These are phyloP conservation scores for Pygoscelis adeliae DNA, from an alignment of 2,113 vertebrate genomes.

Conservation along the genomic window DNA sequence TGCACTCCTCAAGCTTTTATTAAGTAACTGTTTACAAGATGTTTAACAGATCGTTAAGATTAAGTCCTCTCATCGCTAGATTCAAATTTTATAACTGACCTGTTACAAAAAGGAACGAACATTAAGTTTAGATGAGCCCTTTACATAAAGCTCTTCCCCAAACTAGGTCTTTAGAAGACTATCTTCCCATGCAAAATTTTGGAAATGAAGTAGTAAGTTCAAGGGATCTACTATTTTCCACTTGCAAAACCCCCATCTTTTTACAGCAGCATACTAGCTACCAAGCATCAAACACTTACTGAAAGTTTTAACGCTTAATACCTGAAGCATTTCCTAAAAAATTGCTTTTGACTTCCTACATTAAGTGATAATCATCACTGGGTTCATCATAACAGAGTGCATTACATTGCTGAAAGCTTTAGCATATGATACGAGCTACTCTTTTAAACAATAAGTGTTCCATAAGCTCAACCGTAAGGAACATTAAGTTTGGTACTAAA, in stretches of 20 bases:
- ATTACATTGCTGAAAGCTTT: neutral
- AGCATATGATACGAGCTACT: neutral
- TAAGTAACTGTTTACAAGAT: neutral
- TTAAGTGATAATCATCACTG: neutral
- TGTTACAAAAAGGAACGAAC: neutral
- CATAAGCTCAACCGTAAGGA: neutral
- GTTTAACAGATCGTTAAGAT: neutral
- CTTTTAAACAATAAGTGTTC: slow-evolving; percentile 23
- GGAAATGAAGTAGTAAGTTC: neutral
- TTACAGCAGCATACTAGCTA: neutral
- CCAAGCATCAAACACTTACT: neutral
- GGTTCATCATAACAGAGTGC: neutral
- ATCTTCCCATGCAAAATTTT: neutral
- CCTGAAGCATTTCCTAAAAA: neutral
- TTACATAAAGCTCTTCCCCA: neutral
- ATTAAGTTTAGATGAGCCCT: neutral
- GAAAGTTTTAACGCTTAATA: neutral
- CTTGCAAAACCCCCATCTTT: neutral
- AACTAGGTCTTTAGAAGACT: neutral
- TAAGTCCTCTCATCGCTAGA: neutral
- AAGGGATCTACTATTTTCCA: neutral
- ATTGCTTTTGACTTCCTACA: neutral
- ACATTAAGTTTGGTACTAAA: neutral
- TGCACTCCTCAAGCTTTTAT: neutral
- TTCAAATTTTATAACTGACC: neutral